phyloP scores from a whole-genome alignment of 2,797 vertebrate genomes.

The Luscinia luscinia region DNA sequence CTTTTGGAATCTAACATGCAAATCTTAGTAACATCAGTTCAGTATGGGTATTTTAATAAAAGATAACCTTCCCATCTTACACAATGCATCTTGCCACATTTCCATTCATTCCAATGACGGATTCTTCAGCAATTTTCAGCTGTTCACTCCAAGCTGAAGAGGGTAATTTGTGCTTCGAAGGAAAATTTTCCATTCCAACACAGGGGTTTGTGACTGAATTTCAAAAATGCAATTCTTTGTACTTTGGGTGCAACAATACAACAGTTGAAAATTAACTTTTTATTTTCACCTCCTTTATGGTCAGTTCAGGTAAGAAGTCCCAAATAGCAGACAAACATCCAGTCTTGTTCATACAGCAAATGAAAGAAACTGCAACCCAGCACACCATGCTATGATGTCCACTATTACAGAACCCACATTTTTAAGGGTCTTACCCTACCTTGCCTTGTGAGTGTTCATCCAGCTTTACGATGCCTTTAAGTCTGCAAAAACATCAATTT shows the following conservation, averaged over 20 bases:
- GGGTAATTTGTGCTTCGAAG: background rate
- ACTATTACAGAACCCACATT: background rate
- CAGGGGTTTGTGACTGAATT: background rate
- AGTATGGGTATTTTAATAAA: background rate
- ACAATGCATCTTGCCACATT: background rate
- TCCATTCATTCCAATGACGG: background rate
- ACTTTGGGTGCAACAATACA: background rate
- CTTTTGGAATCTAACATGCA: background rate
- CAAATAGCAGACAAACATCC: background rate
- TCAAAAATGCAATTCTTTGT: background rate
- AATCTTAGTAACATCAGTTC: background rate
- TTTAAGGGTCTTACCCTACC: background rate
- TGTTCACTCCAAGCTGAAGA: background rate
- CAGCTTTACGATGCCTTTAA: background rate
- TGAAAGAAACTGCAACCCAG: background rate
- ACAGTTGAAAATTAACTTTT: background rate
- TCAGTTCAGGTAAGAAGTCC: background rate
- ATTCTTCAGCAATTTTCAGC: background rate
- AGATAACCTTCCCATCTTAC: background rate
- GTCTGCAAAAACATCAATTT: background rate
- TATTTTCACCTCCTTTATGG: background rate
- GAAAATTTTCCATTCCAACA: background rate
- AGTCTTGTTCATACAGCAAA: background rate
- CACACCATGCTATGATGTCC: accelerated
- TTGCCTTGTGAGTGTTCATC: background rate